These are phyloP conservation scores for Oegoconia quadripuncta DNA, from an alignment of 2,888 invertebrate species.

Conservation along the genomic window DNA sequence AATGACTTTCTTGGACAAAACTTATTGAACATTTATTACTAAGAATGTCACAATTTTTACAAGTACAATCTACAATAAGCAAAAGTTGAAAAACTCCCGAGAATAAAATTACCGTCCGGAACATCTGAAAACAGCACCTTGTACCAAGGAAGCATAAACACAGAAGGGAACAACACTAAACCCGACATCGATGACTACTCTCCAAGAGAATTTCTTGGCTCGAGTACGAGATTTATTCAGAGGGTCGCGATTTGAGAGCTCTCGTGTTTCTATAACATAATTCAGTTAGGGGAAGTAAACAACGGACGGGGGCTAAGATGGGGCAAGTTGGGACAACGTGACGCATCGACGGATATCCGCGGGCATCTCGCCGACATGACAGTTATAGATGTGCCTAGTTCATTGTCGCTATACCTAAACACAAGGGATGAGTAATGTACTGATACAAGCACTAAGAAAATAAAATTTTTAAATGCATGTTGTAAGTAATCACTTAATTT, in stretches of 20 bases:
- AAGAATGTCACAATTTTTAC: too few relatives aligned
- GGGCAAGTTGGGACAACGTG: conserved; percentile 38
- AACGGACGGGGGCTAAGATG: conserved; percentile 29
- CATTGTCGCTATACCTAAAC: conserved; percentile 45
- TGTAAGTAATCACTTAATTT: too few relatives aligned
- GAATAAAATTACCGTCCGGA: conserved; percentile 1
- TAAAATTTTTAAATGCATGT: too few relatives aligned
- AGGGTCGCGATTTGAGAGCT: conserved; percentile 54
- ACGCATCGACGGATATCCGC: conserved; percentile 65
- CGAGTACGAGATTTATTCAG: conserved; percentile 61
- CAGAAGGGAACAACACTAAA: conserved; percentile 7
- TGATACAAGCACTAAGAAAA: too few relatives aligned
- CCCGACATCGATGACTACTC: conserved; percentile 10
- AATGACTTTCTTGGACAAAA: too few relatives aligned
- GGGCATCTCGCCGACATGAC: conserved; percentile 47
- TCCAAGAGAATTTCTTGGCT: conserved; percentile 26
- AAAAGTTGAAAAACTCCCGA: too few relatives aligned
- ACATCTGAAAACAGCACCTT: neutral
- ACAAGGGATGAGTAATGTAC: too few relatives aligned
- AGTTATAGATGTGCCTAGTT: conserved; percentile 66
- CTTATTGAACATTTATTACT: too few relatives aligned
- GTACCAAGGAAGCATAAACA: conserved; percentile 3
- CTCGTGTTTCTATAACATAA: conserved; percentile 60
- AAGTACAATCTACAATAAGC: too few relatives aligned
- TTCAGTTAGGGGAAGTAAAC: conserved; percentile 53